Conservation (phyloP, 2,113 vertebrate genomes). For the Ascaphus truei region DNA sequence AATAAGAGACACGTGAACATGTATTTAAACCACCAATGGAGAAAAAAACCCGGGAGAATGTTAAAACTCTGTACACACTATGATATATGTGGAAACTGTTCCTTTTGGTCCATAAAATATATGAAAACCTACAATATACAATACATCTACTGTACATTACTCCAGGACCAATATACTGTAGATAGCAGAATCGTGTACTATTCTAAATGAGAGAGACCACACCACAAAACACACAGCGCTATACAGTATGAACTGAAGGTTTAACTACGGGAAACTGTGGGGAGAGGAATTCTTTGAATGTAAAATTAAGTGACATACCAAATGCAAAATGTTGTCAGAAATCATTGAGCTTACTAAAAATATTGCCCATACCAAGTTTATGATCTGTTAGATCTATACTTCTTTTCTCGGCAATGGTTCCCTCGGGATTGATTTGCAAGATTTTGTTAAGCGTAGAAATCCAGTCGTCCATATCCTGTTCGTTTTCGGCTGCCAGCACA, state of each 20-base stretch:
- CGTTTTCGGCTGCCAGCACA: constrained; percentile 94
- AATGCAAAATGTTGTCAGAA: background rate
- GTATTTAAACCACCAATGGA: no score
- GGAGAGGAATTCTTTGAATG: background rate
- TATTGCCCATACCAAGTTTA: constrained; percentile 71
- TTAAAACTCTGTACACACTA: no score
- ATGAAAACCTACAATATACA: no score
- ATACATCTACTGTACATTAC: no score
- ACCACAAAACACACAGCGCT: no score
- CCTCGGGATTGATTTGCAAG: constrained; percentile 92
- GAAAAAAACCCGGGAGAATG: no score
- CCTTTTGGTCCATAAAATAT: no score
- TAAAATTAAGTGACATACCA: background rate
- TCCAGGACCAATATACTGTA: no score
- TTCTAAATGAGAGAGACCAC: no score
- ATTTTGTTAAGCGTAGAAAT: constrained; percentile 90
- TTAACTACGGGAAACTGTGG: background rate
- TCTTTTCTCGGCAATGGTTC: constrained; percentile 77
- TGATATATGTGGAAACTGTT: no score
- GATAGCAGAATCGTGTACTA: no score
- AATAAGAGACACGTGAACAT: no score
- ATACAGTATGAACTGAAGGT: background rate
- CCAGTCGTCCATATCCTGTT: constrained; percentile 98
- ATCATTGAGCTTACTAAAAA: background rate
- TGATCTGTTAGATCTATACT: constrained; percentile 85